phyloP scores from a whole-genome alignment of 2,113 vertebrate genomes.

The Mobula hypostoma region DNA sequence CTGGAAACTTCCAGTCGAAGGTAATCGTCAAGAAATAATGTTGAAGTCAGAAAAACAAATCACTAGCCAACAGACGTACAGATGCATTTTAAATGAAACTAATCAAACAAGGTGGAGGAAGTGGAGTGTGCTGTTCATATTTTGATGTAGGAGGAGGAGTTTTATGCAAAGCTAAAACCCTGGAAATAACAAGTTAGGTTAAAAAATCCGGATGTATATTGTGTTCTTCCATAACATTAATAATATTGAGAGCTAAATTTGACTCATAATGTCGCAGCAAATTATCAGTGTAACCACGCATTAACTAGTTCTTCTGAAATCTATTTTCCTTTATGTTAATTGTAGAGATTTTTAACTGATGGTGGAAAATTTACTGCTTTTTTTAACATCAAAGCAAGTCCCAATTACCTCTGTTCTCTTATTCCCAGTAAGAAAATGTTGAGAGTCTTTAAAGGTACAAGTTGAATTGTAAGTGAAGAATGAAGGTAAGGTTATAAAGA shows the following conservation, averaged over 20 bases:
- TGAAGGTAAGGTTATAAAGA: not conserved
- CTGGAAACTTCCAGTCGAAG: no score
- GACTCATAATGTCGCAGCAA: not conserved
- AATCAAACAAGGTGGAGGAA: no score
- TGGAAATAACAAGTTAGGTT: no score
- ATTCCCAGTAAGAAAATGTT: not conserved
- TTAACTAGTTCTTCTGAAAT: not conserved
- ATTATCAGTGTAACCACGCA: not conserved
- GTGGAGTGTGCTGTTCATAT: no score
- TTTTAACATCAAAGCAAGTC: not conserved
- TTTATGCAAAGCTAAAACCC: no score
- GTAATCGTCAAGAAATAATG: no score
- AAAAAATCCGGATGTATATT: no score
- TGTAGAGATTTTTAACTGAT: not conserved
- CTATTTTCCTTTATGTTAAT: not conserved
- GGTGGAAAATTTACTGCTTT: not conserved
- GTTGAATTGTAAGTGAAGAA: not conserved
- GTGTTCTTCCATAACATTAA: not conserved
- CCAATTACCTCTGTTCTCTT: not conserved
- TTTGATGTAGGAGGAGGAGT: no score
- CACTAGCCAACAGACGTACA: no score
- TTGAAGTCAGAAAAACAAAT: no score
- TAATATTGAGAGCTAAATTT: not conserved
- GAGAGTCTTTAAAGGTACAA: not conserved
- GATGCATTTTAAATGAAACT: no score